phyloP scores from a whole-genome alignment of 2,113 vertebrate genomes.

The Cephalopterus ornatus region DNA sequence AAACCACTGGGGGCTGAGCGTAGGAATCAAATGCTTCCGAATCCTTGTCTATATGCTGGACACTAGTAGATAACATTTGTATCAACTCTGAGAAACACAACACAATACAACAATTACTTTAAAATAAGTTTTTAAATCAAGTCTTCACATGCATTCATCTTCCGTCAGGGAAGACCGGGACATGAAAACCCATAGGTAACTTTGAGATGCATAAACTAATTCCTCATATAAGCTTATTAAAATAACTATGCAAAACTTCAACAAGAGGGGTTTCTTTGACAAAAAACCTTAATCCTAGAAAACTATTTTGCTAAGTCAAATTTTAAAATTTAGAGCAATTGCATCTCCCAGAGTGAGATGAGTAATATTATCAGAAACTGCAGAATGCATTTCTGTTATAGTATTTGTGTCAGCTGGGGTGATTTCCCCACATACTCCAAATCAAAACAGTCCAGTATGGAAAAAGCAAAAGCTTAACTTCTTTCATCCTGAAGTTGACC shows the following conservation, averaged over 20 bases:
- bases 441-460: neutral
- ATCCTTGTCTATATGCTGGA: neutral
- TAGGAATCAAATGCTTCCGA: neutral
- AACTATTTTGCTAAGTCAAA: neutral
- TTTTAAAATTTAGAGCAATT: neutral
- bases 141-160: neutral
- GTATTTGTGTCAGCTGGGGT: neutral
- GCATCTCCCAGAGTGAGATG: neutral
- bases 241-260: neutral
- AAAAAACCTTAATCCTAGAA: neutral
- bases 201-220: neutral
- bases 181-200: neutral
- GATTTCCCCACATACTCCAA: neutral
- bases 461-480: neutral
- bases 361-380: neutral
- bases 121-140: neutral
- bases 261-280: neutral
- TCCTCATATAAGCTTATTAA: neutral
- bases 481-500: neutral
- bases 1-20: neutral
- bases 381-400: neutral
- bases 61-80: accelerated
- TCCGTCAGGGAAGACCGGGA: neutral
- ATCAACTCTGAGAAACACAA: neutral
- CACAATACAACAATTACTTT: neutral